Evolutionary conservation across 2,797 vertebrate species (phyloP), one percentile per base, ranked within the genome.

Genomic region (Danio albolineatus): DNA sequence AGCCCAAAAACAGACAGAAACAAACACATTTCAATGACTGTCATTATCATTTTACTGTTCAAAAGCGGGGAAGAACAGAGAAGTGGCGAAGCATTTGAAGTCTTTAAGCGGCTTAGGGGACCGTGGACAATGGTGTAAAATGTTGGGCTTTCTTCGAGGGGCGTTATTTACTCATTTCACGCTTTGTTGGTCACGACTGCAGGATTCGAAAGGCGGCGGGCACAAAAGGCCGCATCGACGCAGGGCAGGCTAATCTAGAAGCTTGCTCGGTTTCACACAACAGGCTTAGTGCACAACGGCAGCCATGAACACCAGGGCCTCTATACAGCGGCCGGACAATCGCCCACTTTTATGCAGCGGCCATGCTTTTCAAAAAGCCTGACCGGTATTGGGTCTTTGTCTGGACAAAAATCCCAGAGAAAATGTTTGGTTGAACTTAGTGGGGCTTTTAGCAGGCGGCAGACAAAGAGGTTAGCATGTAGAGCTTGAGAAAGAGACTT

Each of bases 81-180:
- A 79, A 84, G 76, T 70, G 79, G 70, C 57, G 28, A 73, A 46
- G 67, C 83, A 79, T 82, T 79, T 84, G 80, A 82, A 82, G 82
- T 82, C 82, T 73, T 67, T 82, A 84, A 86, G 85, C 82, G 57
- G 82, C 80, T 84, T 85, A 85, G 61, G 61, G 73, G 57, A 80
- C 19, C 75, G 49, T 51, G 80, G 79, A 83, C 79, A 77, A 76
- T 73, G 38, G 67, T 21, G 65, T 69, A 59, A 82, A 83, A 83
- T 80, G 76, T 84, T 62, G 76, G 59, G 66, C 76, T 79, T 85
- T 82, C 76, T 76, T 82, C 76, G 38, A 54, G 59, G 16, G 73
- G 69, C 67, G 76, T 80, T 83, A 81, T 82, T 81, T 83, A 81
- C 84, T 85, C 62, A 76, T 85, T 85, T 83, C 73, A 85, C 28